These are phyloP conservation scores for Coecobrya sp. DNA, from an alignment of 2,888 invertebrate species.

Conservation along the genomic window DNA sequence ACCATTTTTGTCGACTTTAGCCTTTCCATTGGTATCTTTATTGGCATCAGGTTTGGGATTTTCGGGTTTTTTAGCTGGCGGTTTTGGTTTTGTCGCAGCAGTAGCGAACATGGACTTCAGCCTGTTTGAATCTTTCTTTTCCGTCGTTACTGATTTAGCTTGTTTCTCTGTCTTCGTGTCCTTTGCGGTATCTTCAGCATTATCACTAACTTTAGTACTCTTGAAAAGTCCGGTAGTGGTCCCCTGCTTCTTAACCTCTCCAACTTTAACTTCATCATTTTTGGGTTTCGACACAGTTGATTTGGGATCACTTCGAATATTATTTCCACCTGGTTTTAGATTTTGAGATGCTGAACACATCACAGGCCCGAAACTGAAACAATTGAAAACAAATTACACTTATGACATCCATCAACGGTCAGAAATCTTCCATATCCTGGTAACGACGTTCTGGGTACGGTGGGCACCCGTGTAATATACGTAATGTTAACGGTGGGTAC, in stretches of 20 bases:
- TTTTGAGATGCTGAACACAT: constrained; percentile 60
- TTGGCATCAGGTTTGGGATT: background rate
- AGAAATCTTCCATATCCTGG: too few relatives aligned
- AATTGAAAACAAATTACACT: too few relatives aligned
- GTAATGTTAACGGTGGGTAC: too few relatives aligned
- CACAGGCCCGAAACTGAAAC: constrained; percentile 77
- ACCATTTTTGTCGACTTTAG: background rate
- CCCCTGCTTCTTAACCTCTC: background rate
- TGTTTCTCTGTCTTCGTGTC: constrained; percentile 15
- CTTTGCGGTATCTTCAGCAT: background rate
- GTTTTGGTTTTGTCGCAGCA: constrained; percentile 72
- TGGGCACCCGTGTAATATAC: too few relatives aligned
- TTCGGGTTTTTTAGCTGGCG: constrained; percentile 45
- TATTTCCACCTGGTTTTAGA: background rate
- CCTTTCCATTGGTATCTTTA: background rate
- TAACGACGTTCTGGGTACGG: too few relatives aligned
- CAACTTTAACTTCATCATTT: constrained; percentile 14
- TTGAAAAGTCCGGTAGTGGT: background rate
- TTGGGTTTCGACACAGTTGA: background rate
- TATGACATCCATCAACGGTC: background rate
- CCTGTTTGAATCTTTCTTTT: constrained; percentile 61
- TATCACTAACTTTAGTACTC: background rate
- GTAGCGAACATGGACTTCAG: constrained; percentile 81
- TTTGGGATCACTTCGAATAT: background rate
- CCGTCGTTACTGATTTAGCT: constrained; percentile 14